Evolutionary conservation across 2,113 vertebrate species (phyloP).

Genomic region (Panthera uncia): DNA sequence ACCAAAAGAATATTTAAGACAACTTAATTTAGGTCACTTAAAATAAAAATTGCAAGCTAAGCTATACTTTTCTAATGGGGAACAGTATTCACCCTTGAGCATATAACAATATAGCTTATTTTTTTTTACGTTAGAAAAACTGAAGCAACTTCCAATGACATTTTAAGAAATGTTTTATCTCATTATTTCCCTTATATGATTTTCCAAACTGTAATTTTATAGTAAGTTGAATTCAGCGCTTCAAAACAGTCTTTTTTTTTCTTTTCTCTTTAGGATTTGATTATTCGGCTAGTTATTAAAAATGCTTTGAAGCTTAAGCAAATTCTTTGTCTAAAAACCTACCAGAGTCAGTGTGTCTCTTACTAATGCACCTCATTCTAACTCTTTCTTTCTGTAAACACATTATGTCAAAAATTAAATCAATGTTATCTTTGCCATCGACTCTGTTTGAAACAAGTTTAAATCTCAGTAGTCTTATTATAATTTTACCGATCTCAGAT

Average conservation of each 20-base stretch:
- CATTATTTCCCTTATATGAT: slow-evolving; percentile 44
- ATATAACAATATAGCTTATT: not conserved
- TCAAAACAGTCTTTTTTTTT: slow-evolving; percentile 42
- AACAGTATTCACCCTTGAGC: not conserved
- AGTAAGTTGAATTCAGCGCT: slow-evolving; percentile 6
- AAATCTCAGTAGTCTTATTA: slow-evolving; percentile 41
- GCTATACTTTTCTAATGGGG: not conserved
- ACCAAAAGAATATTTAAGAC: slow-evolving; percentile 12
- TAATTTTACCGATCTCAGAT: slow-evolving; percentile 47
- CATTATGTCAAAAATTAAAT: slow-evolving; percentile 34
- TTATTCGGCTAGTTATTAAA: slow-evolving; percentile 29
- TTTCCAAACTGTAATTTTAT: slow-evolving; percentile 70
- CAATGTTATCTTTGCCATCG: slow-evolving; percentile 14
- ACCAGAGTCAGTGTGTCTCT: not conserved
- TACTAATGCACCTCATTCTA: not conserved
- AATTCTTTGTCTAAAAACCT: not conserved
- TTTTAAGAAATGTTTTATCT: slow-evolving; percentile 11
- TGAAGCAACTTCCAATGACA: slow-evolving; percentile 22
- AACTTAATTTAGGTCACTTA: not conserved
- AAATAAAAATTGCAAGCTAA: not conserved
- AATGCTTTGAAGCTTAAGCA: slow-evolving; percentile 32
- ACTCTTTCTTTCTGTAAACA: not conserved
- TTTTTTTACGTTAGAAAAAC: slow-evolving; percentile 42
- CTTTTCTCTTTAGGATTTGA: slow-evolving; percentile 46
- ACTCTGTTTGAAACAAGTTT: slow-evolving; percentile 5